Percentiles rank a stretch among this genome's conserved stretches.
Evolutionary conservation across 2,888 invertebrate species (phyloP).

Genomic region (Calliopum simillimum): DNA sequence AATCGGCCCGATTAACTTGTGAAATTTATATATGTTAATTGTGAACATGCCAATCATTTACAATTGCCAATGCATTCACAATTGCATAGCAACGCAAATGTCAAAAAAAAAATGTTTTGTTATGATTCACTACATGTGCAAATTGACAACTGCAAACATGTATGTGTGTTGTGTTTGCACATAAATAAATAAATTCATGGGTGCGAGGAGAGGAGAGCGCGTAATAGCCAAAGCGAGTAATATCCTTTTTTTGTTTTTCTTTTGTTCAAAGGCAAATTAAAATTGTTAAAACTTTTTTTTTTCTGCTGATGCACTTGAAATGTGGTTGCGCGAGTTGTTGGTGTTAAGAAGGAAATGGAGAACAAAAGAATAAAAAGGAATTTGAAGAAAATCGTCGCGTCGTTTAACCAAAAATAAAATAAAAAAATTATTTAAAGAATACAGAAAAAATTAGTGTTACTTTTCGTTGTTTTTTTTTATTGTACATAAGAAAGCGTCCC

Average conservation of each 20-base stretch:
- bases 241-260: constrained; percentile 34
- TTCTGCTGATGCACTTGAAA: constrained; percentile 16
- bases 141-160: background rate
- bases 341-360: background rate
- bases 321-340: constrained; percentile 3
- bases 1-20: no score
- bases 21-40: no score
- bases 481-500: no score
- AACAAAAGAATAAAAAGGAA: constrained; percentile 4
- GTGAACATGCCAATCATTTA: background rate
- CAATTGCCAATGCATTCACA: constrained; percentile 2
- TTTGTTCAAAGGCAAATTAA: constrained; percentile 25
- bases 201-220: background rate
- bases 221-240: background rate
- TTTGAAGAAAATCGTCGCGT: constrained; percentile 1
- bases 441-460: background rate
- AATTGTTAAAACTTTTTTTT: constrained; percentile 26
- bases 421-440: constrained; percentile 4
- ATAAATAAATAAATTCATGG: constrained; percentile 15
- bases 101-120: constrained; percentile 29
- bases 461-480: no score
- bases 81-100: constrained; percentile 25
- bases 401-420: background rate
- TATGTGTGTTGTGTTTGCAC: constrained; percentile 1
- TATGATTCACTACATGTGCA: constrained; percentile 15